A percentile compares a stretch with the other conserved stretches of the same genome.
These are phyloP conservation scores for Stictonetta naevosa DNA, from an alignment of 2,113 vertebrate species.

Conservation along the genomic window DNA sequence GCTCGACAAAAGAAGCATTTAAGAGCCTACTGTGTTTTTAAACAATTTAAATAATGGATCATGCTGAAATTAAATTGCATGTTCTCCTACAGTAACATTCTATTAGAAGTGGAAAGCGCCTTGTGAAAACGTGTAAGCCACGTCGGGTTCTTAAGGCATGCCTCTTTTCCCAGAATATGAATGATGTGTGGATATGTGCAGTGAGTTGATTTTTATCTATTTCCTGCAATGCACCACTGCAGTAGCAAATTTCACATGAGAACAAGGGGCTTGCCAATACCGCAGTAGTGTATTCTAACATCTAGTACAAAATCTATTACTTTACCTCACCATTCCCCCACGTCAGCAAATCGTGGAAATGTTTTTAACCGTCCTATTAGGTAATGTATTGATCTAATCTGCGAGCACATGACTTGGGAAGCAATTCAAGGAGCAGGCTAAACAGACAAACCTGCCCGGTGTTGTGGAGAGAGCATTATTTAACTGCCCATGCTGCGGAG, in stretches of 20 bases:
- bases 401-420: constrained; percentile 24
- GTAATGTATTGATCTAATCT: constrained; percentile 63
- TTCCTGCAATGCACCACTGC: constrained; percentile 81
- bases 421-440: constrained; percentile 11
- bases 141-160: not conserved
- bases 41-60: constrained; percentile 10
- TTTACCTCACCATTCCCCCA: constrained; percentile 31
- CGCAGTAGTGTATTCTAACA: constrained; percentile 45
- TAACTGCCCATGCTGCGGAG: not conserved
- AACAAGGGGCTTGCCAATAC: constrained; percentile 61
- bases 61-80: not conserved
- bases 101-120: not conserved
- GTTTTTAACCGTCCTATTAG: constrained; percentile 70
- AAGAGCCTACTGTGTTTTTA: not conserved
- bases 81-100: not conserved
- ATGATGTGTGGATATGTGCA: not conserved
- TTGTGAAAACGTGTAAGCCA: not conserved
- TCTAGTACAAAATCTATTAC: constrained; percentile 61
- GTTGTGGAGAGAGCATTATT: not conserved
- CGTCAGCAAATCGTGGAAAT: constrained; percentile 68
- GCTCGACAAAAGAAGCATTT: not conserved
- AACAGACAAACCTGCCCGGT: constrained; percentile 2
- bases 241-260: constrained; percentile 60
- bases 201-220: constrained; percentile 57
- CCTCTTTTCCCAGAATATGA: not conserved